Conservation (phyloP, 2,797 vertebrate genomes). For the Rhinella marina region DNA sequence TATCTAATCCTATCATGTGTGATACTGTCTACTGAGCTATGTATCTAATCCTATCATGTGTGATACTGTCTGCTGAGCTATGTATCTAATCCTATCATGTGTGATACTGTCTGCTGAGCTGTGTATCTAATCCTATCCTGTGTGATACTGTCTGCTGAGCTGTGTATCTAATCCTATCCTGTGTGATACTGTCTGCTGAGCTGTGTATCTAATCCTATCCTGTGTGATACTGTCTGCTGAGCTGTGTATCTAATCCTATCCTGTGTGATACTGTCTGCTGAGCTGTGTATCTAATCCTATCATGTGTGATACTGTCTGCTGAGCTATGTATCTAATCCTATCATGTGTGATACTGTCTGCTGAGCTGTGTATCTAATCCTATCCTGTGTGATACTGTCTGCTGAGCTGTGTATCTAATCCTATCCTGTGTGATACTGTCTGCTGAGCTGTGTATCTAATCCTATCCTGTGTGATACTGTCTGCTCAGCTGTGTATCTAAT, state of each 20-base stretch:
- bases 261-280: not conserved
- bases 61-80: not conserved
- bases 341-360: not conserved
- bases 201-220: not conserved
- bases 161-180: not conserved
- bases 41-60: not conserved
- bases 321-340: constrained; percentile 6
- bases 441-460: constrained; percentile 9
- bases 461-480: not conserved
- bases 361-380: constrained; percentile 1
- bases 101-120: not conserved
- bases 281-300: constrained; percentile 9
- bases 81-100: not conserved
- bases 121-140: constrained; percentile 7
- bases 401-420: constrained; percentile 14
- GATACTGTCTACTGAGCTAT: not conserved
- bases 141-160: not conserved
- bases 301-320: not conserved
- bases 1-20: not conserved
- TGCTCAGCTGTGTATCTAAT: too few relatives aligned
- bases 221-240: not conserved
- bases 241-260: constrained; percentile 8
- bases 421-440: not conserved
- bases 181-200: not conserved
- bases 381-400: not conserved